Conservation (phyloP, 2,113 vertebrate genomes). For the Loxodonta africana region DNA sequence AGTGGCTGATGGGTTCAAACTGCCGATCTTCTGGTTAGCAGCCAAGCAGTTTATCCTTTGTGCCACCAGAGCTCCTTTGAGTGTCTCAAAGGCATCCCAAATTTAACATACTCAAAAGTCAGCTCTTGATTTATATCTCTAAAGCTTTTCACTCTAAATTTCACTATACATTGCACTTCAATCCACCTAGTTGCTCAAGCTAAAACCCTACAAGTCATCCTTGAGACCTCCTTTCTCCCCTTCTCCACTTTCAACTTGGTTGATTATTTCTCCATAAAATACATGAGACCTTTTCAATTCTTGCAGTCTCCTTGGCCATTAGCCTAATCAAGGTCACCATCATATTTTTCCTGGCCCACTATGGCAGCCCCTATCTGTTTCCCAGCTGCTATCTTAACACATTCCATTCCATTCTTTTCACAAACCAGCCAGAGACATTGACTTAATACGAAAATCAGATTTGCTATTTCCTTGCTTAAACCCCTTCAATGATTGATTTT, state of each 20-base stretch:
- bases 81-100: not conserved
- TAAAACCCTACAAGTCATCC: not conserved
- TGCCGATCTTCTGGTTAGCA: too few relatives aligned
- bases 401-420: not conserved
- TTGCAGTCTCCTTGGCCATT: not conserved
- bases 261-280: not conserved
- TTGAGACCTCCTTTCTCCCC: not conserved
- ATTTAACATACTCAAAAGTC: not conserved
- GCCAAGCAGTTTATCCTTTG: too few relatives aligned
- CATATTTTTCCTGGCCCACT: not conserved
- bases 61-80: too few relatives aligned
- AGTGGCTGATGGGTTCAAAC: too few relatives aligned
- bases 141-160: not conserved
- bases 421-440: not conserved
- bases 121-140: not conserved
- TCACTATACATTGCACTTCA: not conserved
- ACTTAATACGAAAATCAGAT: not conserved
- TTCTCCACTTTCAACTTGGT: not conserved
- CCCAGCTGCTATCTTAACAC: not conserved
- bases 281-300: not conserved
- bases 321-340: not conserved
- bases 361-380: not conserved
- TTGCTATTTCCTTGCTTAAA: not conserved
- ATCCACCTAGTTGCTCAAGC: not conserved
- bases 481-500: not conserved